Evolutionary conservation across 2,797 vertebrate species (phyloP), one percentile per base, ranked within the genome.

Genomic region (Agapornis canus): DNA sequence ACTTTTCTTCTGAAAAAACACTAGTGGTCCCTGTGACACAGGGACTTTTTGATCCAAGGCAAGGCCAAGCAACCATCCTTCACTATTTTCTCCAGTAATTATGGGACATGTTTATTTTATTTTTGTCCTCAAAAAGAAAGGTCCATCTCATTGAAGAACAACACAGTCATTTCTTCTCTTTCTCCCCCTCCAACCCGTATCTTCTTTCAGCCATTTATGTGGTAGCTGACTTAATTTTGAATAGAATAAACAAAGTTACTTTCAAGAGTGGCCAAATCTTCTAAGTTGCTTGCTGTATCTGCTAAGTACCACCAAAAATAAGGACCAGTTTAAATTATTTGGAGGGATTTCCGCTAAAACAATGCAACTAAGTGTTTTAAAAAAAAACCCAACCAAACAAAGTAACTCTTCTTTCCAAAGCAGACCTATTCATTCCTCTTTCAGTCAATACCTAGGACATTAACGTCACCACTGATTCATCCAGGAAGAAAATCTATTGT

Each of bases 81-180:
- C 66, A 32, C 7, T 57, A 64, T 59, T 39, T 84, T 64, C 52
- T 54, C 22, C 20, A 71, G 25, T 45, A 85, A 78, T 40, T 52
- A 75, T 4, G 7, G 31, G 27, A 92, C 9, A 5, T 49, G 32
- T 66, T 91, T 83, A 20, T 60, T 39, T 78, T 32, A 32, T 49
- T 68, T 94, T 71, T 69, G 60, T 42, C 45, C 66, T 70, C n/a
- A 77, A 72, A 87, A 79, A 65, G 31, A 87, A 81, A 65, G 21
- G 10, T 60, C n/a, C 19, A 54, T 29, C 22, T 84, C 19, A 77
- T 43, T 78, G 43, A 69, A 63, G 25, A 86, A 39, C 15, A 83
- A 48, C 19, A 51, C 5, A 78, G 40, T 27, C 6, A 10, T 49
- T 82, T 27, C 26, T 42, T 21, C 14, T 3, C 9, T 5, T 37